Evolutionary conservation across 2,888 invertebrate species (phyloP).

Genomic region (Adineta ricciae): DNA sequence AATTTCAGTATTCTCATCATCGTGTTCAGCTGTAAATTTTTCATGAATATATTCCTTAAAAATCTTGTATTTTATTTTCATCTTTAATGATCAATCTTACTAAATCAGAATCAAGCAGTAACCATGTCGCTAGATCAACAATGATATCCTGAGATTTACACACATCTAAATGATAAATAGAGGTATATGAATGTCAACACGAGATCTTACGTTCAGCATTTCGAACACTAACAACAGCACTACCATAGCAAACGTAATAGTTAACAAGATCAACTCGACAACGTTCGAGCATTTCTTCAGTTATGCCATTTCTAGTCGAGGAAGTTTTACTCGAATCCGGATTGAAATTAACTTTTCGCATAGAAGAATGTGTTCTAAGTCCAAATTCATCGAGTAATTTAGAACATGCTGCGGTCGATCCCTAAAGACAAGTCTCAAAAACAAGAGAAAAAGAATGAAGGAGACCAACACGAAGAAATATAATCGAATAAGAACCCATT

Average conservation of each 20-base stretch:
- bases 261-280: background rate
- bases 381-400: background rate
- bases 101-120: background rate
- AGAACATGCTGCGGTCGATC: background rate
- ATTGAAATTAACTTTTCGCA: background rate
- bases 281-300: background rate
- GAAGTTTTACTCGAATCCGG: background rate
- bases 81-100: background rate
- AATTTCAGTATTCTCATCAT: background rate
- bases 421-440: background rate
- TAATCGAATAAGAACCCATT: background rate
- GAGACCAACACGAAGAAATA: constrained; percentile 1
- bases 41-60: background rate
- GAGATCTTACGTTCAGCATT: background rate
- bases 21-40: background rate
- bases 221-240: background rate
- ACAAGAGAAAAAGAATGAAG: background rate
- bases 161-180: background rate
- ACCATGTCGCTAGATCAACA: background rate
- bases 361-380: background rate
- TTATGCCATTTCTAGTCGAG: background rate
- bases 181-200: background rate
- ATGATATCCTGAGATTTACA: constrained; percentile 1
- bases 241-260: constrained; percentile 19
- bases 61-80: background rate